These are phyloP conservation scores for Drosophila lini DNA, from an alignment of 1,140 invertebrate genomes.

Conservation along the genomic window DNA sequence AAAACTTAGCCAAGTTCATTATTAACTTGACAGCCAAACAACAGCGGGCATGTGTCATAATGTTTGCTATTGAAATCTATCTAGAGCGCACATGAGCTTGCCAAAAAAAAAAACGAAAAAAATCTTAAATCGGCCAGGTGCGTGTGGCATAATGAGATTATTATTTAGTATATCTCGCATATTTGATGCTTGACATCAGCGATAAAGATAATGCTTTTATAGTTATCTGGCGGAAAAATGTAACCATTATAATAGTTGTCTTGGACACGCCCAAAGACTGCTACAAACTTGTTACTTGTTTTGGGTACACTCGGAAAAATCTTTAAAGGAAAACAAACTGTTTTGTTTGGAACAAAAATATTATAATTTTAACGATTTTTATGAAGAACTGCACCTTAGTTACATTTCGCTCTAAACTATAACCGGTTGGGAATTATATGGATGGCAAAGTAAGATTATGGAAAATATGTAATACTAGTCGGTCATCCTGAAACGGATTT, in stretches of 20 bases:
- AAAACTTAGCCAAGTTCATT: constrained; percentile 50
- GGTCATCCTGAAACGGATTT: neutral
- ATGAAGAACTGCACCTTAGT: neutral
- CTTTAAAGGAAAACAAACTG: neutral
- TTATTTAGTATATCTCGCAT: constrained; percentile 45
- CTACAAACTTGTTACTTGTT: constrained; percentile 3
- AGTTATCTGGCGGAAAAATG: constrained; percentile 9
- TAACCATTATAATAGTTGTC: neutral
- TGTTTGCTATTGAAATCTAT: constrained; percentile 69
- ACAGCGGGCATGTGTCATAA: constrained; percentile 49
- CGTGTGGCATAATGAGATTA: constrained; percentile 43
- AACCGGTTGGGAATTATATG: neutral
- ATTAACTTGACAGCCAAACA: constrained; percentile 53
- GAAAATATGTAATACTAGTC: neutral
- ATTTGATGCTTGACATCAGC: constrained; percentile 71
- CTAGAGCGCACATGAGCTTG: constrained; percentile 44
- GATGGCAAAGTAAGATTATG: too few species aligned
- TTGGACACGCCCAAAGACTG: constrained; percentile 44
- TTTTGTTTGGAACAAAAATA: too few species aligned
- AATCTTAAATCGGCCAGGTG: constrained; percentile 49
- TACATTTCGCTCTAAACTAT: neutral
- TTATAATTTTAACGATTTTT: neutral
- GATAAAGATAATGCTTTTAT: constrained; percentile 13
- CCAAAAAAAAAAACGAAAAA: constrained; percentile 25
- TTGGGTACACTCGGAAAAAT: neutral